phyloP scores from a whole-genome alignment of 2,888 invertebrate genomes.

The Arge pagana region DNA sequence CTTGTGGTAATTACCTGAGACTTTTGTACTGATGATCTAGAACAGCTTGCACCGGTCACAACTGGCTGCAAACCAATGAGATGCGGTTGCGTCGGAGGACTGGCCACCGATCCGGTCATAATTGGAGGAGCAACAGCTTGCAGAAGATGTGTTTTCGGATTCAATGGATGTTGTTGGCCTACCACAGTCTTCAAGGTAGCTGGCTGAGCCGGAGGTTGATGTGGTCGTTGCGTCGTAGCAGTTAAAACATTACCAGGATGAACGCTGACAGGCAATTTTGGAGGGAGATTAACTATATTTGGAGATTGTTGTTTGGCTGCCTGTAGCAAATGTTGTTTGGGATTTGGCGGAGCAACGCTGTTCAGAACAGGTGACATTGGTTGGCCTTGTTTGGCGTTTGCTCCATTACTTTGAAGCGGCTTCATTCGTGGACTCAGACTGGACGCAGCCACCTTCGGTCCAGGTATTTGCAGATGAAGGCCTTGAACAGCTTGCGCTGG shows the following conservation, averaged over 20 bases:
- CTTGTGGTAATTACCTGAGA: constrained; percentile 33
- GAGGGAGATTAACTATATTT: constrained; percentile 49
- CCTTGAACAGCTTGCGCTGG: constrained; percentile 44
- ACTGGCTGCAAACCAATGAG: constrained; percentile 57
- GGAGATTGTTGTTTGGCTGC: constrained; percentile 55
- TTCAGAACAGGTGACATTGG: constrained; percentile 54
- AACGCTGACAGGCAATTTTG: constrained; percentile 47
- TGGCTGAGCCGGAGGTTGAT: constrained; percentile 44
- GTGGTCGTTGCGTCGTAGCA: constrained; percentile 41
- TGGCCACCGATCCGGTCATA: constrained; percentile 62
- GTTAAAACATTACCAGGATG: constrained; percentile 42
- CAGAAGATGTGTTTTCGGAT: constrained; percentile 56
- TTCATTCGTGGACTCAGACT: constrained; percentile 49
- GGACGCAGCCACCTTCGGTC: constrained; percentile 46
- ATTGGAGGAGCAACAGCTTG: constrained; percentile 59
- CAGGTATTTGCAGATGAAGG: constrained; percentile 48
- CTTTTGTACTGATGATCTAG: constrained; percentile 46
- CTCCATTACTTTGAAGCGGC: constrained; percentile 32
- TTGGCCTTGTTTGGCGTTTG: constrained; percentile 47
- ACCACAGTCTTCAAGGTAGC: constrained; percentile 47
- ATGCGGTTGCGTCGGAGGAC: constrained; percentile 62
- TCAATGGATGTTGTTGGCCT: constrained; percentile 53
- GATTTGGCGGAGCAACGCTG: constrained; percentile 50
- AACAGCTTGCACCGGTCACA: constrained; percentile 55
- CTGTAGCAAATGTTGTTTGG: constrained; percentile 58